phyloP scores from a whole-genome alignment of 2,797 vertebrate species.

The Pseudochaenichthys georgianus region DNA sequence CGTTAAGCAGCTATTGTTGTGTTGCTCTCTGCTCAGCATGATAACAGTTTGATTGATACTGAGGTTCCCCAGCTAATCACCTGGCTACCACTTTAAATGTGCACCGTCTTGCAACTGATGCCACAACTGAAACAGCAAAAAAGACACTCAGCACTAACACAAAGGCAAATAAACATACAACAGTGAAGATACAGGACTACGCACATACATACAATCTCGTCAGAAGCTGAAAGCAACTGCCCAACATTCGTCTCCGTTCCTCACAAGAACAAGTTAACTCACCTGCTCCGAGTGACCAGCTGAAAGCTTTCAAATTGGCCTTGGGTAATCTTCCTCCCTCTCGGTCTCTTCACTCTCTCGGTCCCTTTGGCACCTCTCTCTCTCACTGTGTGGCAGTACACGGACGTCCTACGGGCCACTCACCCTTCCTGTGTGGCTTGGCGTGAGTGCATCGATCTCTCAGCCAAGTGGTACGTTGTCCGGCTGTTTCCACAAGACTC shows the following conservation, averaged over 20 bases:
- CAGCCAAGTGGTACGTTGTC: conserved; percentile 73
- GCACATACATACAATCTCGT: conserved; percentile 5
- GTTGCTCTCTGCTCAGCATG: conserved; percentile 71
- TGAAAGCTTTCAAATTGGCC: conserved; percentile 62
- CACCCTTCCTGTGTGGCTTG: conserved; percentile 64
- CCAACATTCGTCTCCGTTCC: conserved; percentile 19
- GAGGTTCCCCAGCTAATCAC: conserved; percentile 65
- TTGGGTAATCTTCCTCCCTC: conserved; percentile 47
- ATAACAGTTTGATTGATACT: conserved; percentile 78
- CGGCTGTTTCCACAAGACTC: conserved; percentile 75
- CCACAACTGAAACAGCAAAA: conserved; percentile 40
- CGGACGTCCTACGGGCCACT: conserved; percentile 65
- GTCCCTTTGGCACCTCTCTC: conserved; percentile 33
- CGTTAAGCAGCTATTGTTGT: conserved; percentile 72
- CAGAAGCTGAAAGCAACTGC: conserved; percentile 48
- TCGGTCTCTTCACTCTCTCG: conserved; percentile 49
- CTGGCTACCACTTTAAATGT: conserved; percentile 48
- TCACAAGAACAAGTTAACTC: conserved; percentile 77
- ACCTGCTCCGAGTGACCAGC: conserved; percentile 76
- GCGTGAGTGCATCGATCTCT: conserved; percentile 71
- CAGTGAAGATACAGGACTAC: conserved; percentile 28
- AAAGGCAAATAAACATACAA: conserved; percentile 34
- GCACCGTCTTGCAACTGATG: conserved; percentile 42
- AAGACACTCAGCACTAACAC: conserved; percentile 23
- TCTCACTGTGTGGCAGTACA: conserved; percentile 46